Percentiles rank a stretch among this genome's conserved stretches.
These are phyloP conservation scores for Jordanella pulchra DNA, from an alignment of 2,797 vertebrate genomes.

Conservation along the genomic window DNA sequence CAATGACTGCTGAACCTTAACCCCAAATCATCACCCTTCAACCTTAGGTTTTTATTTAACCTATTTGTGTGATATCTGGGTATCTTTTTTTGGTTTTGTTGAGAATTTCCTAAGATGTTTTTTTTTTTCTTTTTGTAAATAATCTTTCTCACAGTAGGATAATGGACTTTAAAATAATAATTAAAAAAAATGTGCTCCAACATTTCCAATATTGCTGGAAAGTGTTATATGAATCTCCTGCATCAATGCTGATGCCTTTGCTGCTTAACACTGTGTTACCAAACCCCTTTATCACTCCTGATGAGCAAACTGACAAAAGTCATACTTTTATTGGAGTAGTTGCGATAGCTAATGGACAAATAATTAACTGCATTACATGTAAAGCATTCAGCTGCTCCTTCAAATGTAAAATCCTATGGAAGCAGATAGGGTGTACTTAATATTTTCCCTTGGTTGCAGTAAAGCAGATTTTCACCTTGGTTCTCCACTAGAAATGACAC, in stretches of 20 bases:
- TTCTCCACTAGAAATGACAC: conserved; percentile 12
- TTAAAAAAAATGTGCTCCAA: neutral
- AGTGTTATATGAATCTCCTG: neutral
- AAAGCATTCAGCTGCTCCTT: neutral
- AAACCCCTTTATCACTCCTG: neutral
- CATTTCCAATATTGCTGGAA: neutral
- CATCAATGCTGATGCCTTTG: neutral
- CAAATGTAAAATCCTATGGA: neutral
- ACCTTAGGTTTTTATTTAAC: neutral
- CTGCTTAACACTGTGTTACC: neutral
- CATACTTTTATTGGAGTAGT: too few relatives aligned
- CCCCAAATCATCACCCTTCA: neutral
- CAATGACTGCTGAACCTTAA: neutral
- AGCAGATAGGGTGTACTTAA: neutral
- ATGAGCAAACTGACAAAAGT: neutral
- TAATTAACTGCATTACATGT: neutral
- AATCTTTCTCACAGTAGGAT: neutral
- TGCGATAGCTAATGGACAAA: neutral
- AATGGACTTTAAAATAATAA: neutral
- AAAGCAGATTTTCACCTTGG: conserved; percentile 14
- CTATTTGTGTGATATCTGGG: neutral
- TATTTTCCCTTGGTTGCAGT: neutral
- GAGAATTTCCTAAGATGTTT: neutral
- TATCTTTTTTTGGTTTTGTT: neutral
- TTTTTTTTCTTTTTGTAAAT: too few relatives aligned